phyloP scores from a whole-genome alignment of 2,888 invertebrate species.

The Athalia cordata region DNA sequence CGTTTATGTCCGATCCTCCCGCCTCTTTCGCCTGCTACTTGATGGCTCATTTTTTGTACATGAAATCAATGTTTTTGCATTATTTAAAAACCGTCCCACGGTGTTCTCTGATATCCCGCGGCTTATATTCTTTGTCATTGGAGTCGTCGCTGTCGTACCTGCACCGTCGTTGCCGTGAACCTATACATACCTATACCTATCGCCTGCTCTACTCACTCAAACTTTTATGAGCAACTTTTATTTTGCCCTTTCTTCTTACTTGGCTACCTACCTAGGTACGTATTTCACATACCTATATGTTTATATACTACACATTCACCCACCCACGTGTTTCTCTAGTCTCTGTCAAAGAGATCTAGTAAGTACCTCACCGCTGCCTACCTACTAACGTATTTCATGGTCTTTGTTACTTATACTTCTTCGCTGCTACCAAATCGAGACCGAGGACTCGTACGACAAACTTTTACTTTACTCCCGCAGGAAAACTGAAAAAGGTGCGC shows the following conservation, averaged over 20 bases:
- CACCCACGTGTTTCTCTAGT: slow-evolving; percentile 16
- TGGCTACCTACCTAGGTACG: no score
- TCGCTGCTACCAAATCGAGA: slow-evolving; percentile 34
- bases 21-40: not conserved
- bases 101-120: not conserved
- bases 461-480: slow-evolving; percentile 1
- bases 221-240: slow-evolving; percentile 34
- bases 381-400: slow-evolving; percentile 13
- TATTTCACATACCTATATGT: not conserved
- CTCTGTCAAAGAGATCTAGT: slow-evolving; percentile 23
- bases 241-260: slow-evolving; percentile 8
- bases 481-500: not conserved
- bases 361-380: not conserved
- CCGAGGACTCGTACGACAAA: slow-evolving; percentile 24
- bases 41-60: slow-evolving; percentile 53
- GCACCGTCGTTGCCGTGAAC: not conserved
- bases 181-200: not conserved
- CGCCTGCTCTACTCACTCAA: not conserved
- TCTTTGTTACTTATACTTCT: slow-evolving; percentile 9
- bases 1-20: not conserved
- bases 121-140: no score
- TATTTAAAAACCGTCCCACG: slow-evolving; percentile 55
- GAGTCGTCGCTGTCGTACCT: no score
- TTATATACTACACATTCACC: not conserved
- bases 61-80: slow-evolving; percentile 66